Evolutionary conservation across 2,888 invertebrate species (phyloP).

Genomic region (Tyria jacobaeae): DNA sequence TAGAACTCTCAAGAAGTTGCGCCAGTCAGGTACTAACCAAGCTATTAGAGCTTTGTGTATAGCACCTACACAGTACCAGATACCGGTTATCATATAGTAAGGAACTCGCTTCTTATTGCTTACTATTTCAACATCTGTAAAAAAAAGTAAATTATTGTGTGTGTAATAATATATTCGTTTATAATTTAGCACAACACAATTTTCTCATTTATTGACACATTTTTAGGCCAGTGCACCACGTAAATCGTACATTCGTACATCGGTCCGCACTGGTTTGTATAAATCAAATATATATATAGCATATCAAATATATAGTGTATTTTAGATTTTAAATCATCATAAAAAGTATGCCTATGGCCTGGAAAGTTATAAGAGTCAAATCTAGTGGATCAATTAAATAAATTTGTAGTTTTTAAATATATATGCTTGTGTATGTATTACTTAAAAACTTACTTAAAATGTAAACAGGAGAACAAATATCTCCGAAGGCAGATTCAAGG

Average conservation of each 20-base stretch:
- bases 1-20: constrained; percentile 87
- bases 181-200: not conserved
- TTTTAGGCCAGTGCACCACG: too few relatives aligned
- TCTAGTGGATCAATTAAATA: not conserved
- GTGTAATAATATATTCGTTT: too few relatives aligned
- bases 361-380: not conserved
- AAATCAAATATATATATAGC: too few relatives aligned
- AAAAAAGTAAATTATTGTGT: not conserved
- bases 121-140: constrained; percentile 72
- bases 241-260: too few relatives aligned
- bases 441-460: constrained; percentile 63
- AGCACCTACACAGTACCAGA: constrained; percentile 65
- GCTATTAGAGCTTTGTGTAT: constrained; percentile 59
- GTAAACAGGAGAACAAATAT: constrained; percentile 71
- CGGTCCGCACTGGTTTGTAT: too few relatives aligned
- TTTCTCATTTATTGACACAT: too few relatives aligned
- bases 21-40: constrained; percentile 88
- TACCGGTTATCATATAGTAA: constrained; percentile 59
- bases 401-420: not conserved
- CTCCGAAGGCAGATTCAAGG: constrained; percentile 72
- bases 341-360: not conserved
- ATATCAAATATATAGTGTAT: too few relatives aligned
- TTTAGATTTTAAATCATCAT: not conserved
- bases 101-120: constrained; percentile 66
- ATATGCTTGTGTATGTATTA: not conserved